Base-by-base conservation (phyloP, 1,140 invertebrate species). In the Papilio helenus region DNA sequence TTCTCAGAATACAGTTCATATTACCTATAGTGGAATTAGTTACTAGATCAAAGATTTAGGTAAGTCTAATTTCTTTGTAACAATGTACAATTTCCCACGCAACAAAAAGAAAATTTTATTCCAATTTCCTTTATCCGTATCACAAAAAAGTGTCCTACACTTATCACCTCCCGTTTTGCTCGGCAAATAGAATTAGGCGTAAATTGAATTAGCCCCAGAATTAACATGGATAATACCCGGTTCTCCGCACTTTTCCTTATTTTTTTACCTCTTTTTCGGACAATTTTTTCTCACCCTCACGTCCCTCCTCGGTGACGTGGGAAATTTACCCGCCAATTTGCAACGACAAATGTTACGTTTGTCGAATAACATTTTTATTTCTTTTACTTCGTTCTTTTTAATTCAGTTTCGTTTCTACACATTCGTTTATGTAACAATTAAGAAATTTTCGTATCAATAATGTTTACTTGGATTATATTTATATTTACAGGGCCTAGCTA, bases 121-220 rank as follows among this genome's bases (percentile, higher is more conserved):
- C 82, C 79, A 83, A 87, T 88, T 85, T 83, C 86, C 84, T 84
- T 82, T 68, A 61, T 73, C 82, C 80, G 79, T 82, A 82, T 90
- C 87, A 83, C 84, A 90, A 94, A 92, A 93, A 93, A 90, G 82
- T 86, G 84, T 87, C 85, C 85, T 83, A 88, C 88, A 93, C 93
- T 94, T 94, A 94, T 94, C 92, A 92, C 92, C 87, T 89, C 87
- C 89, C 90, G 84, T 90, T 93, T 90, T 91, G 79, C 90, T 92
- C 89, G 81, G 86, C 90, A 93, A 94, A 94, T 94, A 93, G 92
- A 94, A 93, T 94, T 94, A 94, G 89, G 90, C 90, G 89, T 83
- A 90, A 93, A 94, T 94, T 93, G 92, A 92, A 94, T 94, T 94
- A 93, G 85, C 88, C 86, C 84, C 85, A 85, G 93, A 89, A 94